These are phyloP conservation scores for Tringa solitaria DNA, from an alignment of 2,113 vertebrate genomes.

Conservation along the genomic window DNA sequence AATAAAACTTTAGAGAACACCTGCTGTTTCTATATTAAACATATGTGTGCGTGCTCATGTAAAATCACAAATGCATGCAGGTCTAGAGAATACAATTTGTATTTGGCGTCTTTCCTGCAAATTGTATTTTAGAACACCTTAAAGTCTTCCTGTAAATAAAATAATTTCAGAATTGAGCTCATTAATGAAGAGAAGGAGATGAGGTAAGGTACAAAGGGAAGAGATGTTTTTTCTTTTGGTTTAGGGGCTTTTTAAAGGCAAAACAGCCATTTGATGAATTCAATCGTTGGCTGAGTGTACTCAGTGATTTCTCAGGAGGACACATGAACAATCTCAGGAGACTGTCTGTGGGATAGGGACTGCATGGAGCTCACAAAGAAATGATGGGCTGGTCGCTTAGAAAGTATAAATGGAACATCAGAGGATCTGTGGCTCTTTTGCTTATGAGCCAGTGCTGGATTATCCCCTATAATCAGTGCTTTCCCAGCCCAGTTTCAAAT, in stretches of 20 bases:
- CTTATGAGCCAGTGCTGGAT: conserved; percentile 23
- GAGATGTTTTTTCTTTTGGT: not conserved
- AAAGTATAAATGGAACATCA: conserved; percentile 32
- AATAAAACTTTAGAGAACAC: conserved; percentile 43
- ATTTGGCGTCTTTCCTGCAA: conserved; percentile 25
- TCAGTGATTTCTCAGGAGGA: conserved; percentile 20
- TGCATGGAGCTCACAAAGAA: not conserved
- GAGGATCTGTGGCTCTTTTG: not conserved
- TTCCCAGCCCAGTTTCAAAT: conserved; percentile 30
- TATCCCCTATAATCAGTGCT: conserved; percentile 52
- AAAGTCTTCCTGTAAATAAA: conserved; percentile 27
- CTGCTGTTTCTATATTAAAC: conserved; percentile 46
- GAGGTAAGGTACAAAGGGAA: not conserved
- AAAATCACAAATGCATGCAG: conserved; percentile 29
- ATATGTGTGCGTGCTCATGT: conserved; percentile 33
- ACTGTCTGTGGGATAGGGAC: not conserved
- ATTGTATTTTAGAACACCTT: conserved; percentile 6
- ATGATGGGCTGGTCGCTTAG: not conserved
- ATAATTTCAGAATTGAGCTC: not conserved
- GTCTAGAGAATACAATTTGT: conserved; percentile 13
- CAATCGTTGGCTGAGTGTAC: not conserved
- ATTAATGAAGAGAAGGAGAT: not conserved
- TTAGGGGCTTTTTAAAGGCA: not conserved
- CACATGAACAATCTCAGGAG: not conserved
- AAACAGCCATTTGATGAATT: not conserved